Evolutionary conservation across 2,113 vertebrate genomes (phyloP).

Genomic region (Muntiacus muntjak): DNA sequence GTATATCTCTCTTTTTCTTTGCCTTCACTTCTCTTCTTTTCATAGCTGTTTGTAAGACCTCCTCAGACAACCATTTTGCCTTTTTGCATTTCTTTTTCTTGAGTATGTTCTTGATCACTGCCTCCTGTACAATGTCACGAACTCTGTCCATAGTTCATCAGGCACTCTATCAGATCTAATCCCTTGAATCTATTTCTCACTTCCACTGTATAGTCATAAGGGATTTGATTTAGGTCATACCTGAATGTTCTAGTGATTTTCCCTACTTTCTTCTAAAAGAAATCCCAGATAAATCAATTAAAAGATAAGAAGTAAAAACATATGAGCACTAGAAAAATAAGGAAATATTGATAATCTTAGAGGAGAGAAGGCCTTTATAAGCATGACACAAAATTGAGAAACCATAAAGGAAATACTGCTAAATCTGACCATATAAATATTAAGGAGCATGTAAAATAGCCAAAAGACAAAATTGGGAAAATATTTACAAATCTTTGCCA

Average conservation of each 20-base stretch:
- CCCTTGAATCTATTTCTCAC: background rate
- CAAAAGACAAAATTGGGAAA: background rate
- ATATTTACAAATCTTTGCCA: background rate
- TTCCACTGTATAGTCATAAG: background rate
- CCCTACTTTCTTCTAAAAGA: background rate
- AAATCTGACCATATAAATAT: background rate
- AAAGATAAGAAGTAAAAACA: background rate
- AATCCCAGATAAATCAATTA: background rate
- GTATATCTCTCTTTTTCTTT: background rate
- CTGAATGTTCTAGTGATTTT: background rate
- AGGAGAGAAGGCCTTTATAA: background rate
- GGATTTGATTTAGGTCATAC: background rate
- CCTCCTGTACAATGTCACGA: background rate
- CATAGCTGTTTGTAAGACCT: background rate
- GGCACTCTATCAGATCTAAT: background rate
- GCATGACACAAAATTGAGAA: background rate
- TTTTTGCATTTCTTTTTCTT: background rate
- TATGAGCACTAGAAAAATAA: background rate
- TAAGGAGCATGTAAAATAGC: background rate
- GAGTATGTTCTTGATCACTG: background rate
- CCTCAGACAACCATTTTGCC: background rate
- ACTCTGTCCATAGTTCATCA: background rate
- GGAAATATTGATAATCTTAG: background rate
- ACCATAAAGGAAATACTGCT: background rate
- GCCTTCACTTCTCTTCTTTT: background rate